These are phyloP conservation scores for Bombus consobrinus DNA, from an alignment of 1,140 invertebrate species.

Conservation along the genomic window DNA sequence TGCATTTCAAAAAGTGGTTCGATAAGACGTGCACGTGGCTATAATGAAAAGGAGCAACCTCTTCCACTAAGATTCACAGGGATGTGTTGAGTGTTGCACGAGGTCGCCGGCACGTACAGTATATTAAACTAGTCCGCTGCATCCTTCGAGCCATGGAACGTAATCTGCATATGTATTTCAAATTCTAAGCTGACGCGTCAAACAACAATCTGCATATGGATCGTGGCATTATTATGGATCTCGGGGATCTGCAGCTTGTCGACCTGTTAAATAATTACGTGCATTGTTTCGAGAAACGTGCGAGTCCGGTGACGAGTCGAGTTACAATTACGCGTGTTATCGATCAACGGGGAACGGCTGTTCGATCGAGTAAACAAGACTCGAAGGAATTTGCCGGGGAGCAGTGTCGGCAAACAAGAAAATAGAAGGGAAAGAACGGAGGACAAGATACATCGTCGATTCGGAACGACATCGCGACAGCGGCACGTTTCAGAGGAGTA, in stretches of 20 bases:
- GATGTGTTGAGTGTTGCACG: background rate
- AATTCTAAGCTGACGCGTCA: slow-evolving; percentile 16
- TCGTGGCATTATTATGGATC: slow-evolving; percentile 2
- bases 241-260: background rate
- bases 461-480: no score
- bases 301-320: background rate
- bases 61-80: background rate
- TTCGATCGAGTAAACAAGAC: background rate
- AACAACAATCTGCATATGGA: slow-evolving; percentile 46
- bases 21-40: background rate
- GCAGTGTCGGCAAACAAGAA: background rate
- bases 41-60: no score
- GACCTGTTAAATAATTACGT: slow-evolving; percentile 24
- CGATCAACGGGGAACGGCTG: background rate
- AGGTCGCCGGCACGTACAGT: background rate
- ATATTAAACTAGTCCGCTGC: background rate
- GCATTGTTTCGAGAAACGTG: no score
- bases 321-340: background rate
- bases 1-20: background rate
- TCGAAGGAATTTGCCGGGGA: background rate
- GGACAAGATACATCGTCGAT: background rate
- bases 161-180: slow-evolving; percentile 38
- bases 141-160: background rate
- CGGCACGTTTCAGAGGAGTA: background rate
- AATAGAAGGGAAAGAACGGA: background rate